A percentile compares a stretch with the other conserved stretches of the same genome.
Evolutionary conservation across 2,888 invertebrate species (phyloP).

Genomic region (Drosophila cracens): DNA sequence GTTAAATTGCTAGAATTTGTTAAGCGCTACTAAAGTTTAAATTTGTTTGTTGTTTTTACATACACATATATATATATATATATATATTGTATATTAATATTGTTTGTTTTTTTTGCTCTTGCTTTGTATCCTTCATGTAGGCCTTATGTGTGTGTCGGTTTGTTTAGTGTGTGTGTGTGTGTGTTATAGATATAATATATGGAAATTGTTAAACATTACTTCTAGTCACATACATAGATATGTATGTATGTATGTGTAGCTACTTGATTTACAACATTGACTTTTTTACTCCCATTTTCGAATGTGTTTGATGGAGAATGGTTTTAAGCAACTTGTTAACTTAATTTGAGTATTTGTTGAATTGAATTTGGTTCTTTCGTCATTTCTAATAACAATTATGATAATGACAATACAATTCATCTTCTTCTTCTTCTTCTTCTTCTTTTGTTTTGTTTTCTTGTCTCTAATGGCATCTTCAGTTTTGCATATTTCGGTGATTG

Average conservation of each 20-base stretch:
- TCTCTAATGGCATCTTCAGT: conserved; percentile 25
- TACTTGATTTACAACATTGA: conserved; percentile 58
- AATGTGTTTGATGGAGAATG: conserved; percentile 17
- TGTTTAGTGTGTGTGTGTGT: conserved; percentile 4
- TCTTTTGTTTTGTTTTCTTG: neutral
- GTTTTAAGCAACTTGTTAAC: conserved; percentile 8
- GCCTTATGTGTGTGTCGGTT: conserved; percentile 14
- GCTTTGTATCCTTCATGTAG: conserved; percentile 29
- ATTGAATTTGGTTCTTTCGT: conserved; percentile 23
- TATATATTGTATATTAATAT: conserved; percentile 42
- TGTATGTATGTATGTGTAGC: conserved; percentile 28
- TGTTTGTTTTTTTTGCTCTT: conserved; percentile 46
- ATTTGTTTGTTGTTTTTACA: conserved; percentile 72
- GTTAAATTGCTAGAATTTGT: conserved; percentile 81
- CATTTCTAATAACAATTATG: conserved; percentile 2
- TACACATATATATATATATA: conserved; percentile 36
- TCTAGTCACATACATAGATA: conserved; percentile 40
- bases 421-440: too few species aligned
- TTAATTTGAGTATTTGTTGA: conserved; percentile 16
- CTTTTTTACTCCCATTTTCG: conserved; percentile 28
- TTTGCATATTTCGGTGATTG: conserved; percentile 24
- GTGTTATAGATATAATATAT: conserved; percentile 43
- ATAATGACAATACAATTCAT: conserved; percentile 11
- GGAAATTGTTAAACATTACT: conserved; percentile 69
- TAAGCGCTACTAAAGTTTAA: conserved; percentile 82